Evolutionary conservation across 2,888 invertebrate genomes (phyloP), one percentile per base, ranked within the genome.

Genomic region (Cinara cedri): DNA sequence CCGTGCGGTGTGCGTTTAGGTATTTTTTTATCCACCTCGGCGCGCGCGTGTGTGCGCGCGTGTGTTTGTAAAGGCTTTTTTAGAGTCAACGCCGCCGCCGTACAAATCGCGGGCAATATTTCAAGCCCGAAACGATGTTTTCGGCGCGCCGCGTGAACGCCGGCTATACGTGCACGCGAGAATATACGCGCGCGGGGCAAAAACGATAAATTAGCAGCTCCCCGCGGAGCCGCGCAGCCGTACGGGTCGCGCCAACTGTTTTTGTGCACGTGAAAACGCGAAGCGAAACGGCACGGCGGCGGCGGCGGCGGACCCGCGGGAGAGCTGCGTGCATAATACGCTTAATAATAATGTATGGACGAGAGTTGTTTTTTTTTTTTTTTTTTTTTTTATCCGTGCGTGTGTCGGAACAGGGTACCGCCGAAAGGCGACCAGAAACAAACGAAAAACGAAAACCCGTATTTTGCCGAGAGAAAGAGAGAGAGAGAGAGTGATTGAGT

Each of bases 31-130:
- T 24, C 16, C 46, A 10, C 24, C 14, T 21, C 21, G 46, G 44
- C n/a, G 21, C 49, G 46, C 49, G 4, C n/a, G 11, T 2, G 24
- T 16, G 26, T 68, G n/a, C n/a, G n/a, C 26, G 49, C n/a, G 49
- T 11, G 66, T 10, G 66, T n/a, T n/a, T n/a, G n/a, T 21, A 51
- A 19, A 54, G 42, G 16, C 54, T 54, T 70, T n/a, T n/a, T 55
- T 42, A 16, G 10, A 55, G 55, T 57, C 13, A 13, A 34, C 34
- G 34, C 63, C 63, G 63, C 24, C 21, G 65, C 21, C 24, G 16
- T 55, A 71, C 71, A 44, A 57, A 71, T 57, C 71, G 71, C 57
- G 16, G 46, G n/a, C 24, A 16, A 72, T 72, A 72, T 24, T 72
- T 46, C 72, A 24, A 46, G n/a, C n/a, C 44, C 2, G 71, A 16